Percentiles rank a stretch among this genome's conserved stretches.
These are phyloP conservation scores for Crossocerus cetratus DNA, from an alignment of 2,888 invertebrate species.

Conservation along the genomic window DNA sequence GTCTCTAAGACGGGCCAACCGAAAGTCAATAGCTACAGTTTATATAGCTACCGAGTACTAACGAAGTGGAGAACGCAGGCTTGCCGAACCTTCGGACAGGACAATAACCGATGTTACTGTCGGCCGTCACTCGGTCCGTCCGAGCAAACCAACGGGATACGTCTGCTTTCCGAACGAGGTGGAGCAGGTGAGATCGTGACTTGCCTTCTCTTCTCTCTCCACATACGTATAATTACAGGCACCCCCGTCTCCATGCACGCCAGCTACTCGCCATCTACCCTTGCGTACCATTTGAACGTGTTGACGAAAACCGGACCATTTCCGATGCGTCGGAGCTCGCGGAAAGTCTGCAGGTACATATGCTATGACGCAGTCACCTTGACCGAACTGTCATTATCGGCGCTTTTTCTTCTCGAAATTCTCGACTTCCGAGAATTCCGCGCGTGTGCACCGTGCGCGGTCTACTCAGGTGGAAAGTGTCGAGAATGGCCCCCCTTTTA, in stretches of 20 bases:
- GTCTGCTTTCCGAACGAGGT: slow-evolving; percentile 59
- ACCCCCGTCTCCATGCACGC: slow-evolving; percentile 38
- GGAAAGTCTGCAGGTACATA: too few relatives aligned
- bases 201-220: slow-evolving; percentile 60
- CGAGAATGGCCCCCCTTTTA: slow-evolving; percentile 18
- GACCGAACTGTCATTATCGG: too few relatives aligned
- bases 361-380: too few relatives aligned
- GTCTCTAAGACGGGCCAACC: too few relatives aligned
- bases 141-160: slow-evolving; percentile 52
- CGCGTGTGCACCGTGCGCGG: background rate
- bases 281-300: background rate
- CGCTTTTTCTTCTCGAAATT: too few relatives aligned
- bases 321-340: too few relatives aligned
- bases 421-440: too few relatives aligned
- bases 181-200: slow-evolving; percentile 72
- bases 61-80: slow-evolving; percentile 59
- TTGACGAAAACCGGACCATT: slow-evolving; percentile 10
- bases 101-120: slow-evolving; percentile 58
- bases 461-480: background rate
- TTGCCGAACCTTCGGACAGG: slow-evolving; percentile 50
- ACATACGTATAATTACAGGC: slow-evolving; percentile 60
- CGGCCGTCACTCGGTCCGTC: slow-evolving; percentile 48
- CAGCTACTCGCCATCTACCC: slow-evolving; percentile 24
- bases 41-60: slow-evolving; percentile 58
- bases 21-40: slow-evolving; percentile 13